Evolutionary conservation across 2,113 vertebrate genomes (phyloP), one percentile per base, ranked within the genome.

Genomic region (Neodontobutis hainanensis): DNA sequence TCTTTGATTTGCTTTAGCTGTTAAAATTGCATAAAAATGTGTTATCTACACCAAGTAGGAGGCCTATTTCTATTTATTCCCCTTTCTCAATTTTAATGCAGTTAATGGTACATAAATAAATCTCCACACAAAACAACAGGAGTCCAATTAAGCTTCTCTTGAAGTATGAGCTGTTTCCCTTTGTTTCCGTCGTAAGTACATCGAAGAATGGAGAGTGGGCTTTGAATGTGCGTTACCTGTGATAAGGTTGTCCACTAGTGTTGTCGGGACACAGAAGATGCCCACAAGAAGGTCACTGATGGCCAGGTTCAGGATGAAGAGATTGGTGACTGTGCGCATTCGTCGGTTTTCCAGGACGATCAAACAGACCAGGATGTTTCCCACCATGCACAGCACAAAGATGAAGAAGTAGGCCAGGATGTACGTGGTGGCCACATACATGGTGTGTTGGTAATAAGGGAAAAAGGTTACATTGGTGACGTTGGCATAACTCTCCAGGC

Each of bases 251-350:
- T 94, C 94, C 75, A 94, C 88, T 52, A 94, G 85, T 0, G 94
- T 94, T 8, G 92, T 94, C 4, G 94, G 94, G 72, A 94, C 91
- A 60, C 94, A 94, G 82, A 94, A 94, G 63, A 94, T 91, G 7
- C 94, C 94, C 78, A 94, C 94, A 59, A 94, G 88, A 4, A 94
- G 85, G 80, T 94, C 94, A 43, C 93, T 94, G 66, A 94, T 75
- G 0, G 94, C 94, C 82, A 94, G 83, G 74, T 94, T 94, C 46
- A 94, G 83, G 77, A 94, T 94, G 73, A 94, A 94, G 47, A 94
- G 84, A 84, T 94, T 94, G 69, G 92, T 94, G 65, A 94, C 92
- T 0, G 92, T 94, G 40, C 90, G 88, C 93, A 94, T 94, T 8
- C 66, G 88, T 2, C 77, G 87, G 80, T 92, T 94, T 74, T 86